Evolutionary conservation across 2,797 vertebrate species (phyloP), one percentile per base, ranked within the genome.

Genomic region (Rhynchonycteris naso): DNA sequence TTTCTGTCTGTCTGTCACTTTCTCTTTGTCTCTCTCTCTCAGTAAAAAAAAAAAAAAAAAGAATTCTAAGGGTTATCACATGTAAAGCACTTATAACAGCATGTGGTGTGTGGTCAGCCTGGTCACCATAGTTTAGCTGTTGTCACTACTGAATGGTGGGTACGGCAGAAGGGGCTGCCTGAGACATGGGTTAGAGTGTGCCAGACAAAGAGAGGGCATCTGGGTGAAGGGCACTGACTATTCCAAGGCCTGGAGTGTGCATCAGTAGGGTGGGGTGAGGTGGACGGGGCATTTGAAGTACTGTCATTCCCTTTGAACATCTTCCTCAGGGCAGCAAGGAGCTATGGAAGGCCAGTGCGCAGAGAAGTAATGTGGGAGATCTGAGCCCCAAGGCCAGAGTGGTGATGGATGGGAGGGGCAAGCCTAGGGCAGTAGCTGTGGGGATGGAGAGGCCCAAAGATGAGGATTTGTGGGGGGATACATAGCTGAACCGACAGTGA

Each of bases 111-210:
- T 7, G 50, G 47, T 74, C 54, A n/a, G 47, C 47, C 76, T n/a
- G 9, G 26, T 14, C 54, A 35, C 0, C 54, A 35, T 0, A 7
- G 2, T 35, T 43, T 22, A 11, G 65, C 68, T 14, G 15, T 4
- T 24, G 63, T 38, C n/a, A 0, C 0, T 43, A 33, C 52, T 24
- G 14, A 38, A 18, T 8, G 38, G 50, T 1, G 0, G 5, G 30
- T 4, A 5, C n/a, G 0, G 30, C 6, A 21, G 90, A 12, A 33
- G 28, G 30, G 30, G 8, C 54, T 1, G 38, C 26, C 33, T 24
- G 66, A 47, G 83, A 72, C 43, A 0, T 1, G 7, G 47, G 21
- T 14, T 0, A 0, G 7, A 63, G 69, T 5, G 0, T 1, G 52
- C 38, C 88, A 22, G n/a, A 56, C 8, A 18, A 47, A 28, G 68